Evolutionary conservation across 1,140 invertebrate genomes (phyloP).

Genomic region (Prorops nasuta): DNA sequence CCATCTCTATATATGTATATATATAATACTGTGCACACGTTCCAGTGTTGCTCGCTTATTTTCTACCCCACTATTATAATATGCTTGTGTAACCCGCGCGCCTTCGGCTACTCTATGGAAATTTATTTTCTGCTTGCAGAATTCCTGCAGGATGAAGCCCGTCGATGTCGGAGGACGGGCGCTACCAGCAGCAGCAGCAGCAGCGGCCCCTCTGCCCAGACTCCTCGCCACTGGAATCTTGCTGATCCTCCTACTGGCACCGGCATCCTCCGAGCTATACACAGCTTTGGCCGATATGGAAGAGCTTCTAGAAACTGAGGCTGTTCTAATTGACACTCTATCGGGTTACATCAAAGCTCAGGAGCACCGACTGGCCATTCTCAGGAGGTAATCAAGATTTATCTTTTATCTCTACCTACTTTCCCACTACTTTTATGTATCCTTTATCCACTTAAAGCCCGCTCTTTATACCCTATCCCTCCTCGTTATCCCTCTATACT

Average conservation of each 20-base stretch:
- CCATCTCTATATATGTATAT: too few species aligned
- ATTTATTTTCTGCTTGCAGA: background rate
- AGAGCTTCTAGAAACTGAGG: conserved; percentile 83
- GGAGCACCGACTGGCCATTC: conserved; percentile 73
- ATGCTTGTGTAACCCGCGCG: background rate
- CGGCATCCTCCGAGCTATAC: conserved; percentile 66
- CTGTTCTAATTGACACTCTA: conserved; percentile 78
- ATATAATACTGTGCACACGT: too few species aligned
- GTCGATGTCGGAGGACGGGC: conserved; percentile 15
- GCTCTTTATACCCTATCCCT: too few species aligned
- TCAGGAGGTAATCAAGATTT: conserved; percentile 68
- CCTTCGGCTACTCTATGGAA: background rate
- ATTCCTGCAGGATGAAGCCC: background rate
- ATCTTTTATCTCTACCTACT: too few species aligned
- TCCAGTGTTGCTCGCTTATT: background rate
- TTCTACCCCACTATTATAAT: background rate
- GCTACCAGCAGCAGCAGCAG: background rate
- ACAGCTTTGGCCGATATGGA: conserved; percentile 91
- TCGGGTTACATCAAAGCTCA: conserved; percentile 81
- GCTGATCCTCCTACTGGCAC: conserved; percentile 9
- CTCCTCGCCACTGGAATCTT: background rate
- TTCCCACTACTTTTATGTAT: too few species aligned
- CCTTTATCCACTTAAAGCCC: background rate
- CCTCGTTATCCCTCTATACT: too few species aligned
- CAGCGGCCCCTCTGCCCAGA: too few species aligned